These are phyloP conservation scores for Cenopis cana DNA, from an alignment of 2,888 invertebrate species.

Conservation along the genomic window DNA sequence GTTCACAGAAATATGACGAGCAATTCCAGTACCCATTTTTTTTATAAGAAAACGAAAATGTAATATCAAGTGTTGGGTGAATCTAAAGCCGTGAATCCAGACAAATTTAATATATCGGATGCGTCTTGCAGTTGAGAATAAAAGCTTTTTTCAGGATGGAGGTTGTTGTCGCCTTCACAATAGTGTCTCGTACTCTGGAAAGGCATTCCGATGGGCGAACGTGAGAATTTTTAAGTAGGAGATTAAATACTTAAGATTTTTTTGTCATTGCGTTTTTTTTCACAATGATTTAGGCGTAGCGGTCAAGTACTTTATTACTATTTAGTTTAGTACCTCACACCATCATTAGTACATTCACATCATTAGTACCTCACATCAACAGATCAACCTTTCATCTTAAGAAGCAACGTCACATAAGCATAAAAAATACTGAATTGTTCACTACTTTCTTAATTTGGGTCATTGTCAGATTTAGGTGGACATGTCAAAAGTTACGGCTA, in stretches of 20 bases:
- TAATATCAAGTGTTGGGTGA: constrained; percentile 18
- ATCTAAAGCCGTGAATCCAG: constrained; percentile 10
- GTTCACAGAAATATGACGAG: constrained; percentile 9
- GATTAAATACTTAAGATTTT: not conserved
- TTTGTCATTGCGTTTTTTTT: not conserved
- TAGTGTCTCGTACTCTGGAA: not conserved
- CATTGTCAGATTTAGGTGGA: too few relatives aligned
- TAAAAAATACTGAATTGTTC: too few relatives aligned
- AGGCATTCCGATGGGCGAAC: constrained; percentile 1
- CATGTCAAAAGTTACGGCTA: too few relatives aligned
- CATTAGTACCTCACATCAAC: too few relatives aligned
- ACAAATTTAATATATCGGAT: constrained; percentile 23
- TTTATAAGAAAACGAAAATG: constrained; percentile 9
- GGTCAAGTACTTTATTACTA: not conserved
- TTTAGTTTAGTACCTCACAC: too few relatives aligned
- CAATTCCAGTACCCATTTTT: not conserved
- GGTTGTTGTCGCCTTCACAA: not conserved
- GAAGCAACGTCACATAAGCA: too few relatives aligned
- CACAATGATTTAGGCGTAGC: not conserved
- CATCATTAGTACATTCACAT: too few relatives aligned
- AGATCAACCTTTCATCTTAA: too few relatives aligned
- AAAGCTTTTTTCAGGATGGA: constrained; percentile 14
- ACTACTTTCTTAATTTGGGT: too few relatives aligned
- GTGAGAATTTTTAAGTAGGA: not conserved
- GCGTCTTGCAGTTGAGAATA: constrained; percentile 11